phyloP scores from a whole-genome alignment of 2,797 vertebrate species.

The Characodon lateralis region DNA sequence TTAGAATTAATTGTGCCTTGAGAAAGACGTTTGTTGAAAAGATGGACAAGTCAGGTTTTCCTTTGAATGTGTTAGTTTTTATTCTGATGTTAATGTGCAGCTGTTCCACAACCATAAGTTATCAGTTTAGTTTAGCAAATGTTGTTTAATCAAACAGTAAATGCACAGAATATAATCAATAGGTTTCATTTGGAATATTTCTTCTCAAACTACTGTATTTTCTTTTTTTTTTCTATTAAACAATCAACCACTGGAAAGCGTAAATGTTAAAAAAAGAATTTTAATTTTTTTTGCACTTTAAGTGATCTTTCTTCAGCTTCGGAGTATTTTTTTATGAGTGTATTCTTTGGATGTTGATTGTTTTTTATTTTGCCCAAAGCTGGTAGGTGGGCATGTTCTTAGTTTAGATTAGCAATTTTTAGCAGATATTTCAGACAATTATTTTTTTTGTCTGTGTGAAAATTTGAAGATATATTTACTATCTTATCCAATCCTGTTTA shows the following conservation, averaged over 20 bases:
- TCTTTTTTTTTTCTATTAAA: constrained; percentile 8
- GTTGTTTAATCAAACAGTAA: constrained; percentile 13
- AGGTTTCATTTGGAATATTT: constrained; percentile 12
- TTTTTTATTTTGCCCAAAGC: not conserved
- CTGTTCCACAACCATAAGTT: constrained; percentile 7
- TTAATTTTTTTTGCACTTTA: constrained; percentile 16
- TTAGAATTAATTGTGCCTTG: not conserved
- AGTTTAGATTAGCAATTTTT: constrained; percentile 1
- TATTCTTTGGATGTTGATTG: constrained; percentile 6
- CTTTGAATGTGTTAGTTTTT: constrained; percentile 15
- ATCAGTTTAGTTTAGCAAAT: not conserved
- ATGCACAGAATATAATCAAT: constrained; percentile 7
- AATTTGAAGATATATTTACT: constrained; percentile 48
- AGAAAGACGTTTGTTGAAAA: constrained; percentile 23
- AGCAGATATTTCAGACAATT: constrained; percentile 10
- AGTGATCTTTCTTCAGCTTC: constrained; percentile 7
- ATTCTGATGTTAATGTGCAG: constrained; percentile 1
- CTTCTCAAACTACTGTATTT: constrained; percentile 57
- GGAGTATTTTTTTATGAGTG: constrained; percentile 23
- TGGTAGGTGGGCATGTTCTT: constrained; percentile 14
- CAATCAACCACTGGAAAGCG: constrained; percentile 63
- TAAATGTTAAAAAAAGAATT: constrained; percentile 58
- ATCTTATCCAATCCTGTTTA: constrained; percentile 9
- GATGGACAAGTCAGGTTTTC: not conserved
- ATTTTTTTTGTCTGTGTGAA: constrained; percentile 1